Conservation (phyloP, 2,888 invertebrate species). For the Leucoma salicis region DNA sequence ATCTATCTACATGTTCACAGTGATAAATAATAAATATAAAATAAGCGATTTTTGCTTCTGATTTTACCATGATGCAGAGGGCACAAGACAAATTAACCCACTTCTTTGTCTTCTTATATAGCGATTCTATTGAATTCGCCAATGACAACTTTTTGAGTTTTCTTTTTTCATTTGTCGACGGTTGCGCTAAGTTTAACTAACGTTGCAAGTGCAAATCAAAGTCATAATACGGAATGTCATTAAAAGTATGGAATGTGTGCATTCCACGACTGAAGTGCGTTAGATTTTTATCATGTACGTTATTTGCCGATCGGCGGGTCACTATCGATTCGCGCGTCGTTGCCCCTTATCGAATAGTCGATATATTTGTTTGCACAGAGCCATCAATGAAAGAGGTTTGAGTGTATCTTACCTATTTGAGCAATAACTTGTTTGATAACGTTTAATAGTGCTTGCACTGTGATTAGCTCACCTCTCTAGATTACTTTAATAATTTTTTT, state of each 20-base stretch:
- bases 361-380: slow-evolving; percentile 71
- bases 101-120: no score
- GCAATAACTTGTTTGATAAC: slow-evolving; percentile 77
- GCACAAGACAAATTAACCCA: no score
- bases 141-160: no score
- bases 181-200: no score
- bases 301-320: slow-evolving; percentile 61
- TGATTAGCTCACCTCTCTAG: slow-evolving; percentile 64
- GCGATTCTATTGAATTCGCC: no score
- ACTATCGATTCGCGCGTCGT: slow-evolving; percentile 65
- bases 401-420: slow-evolving; percentile 77
- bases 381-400: slow-evolving; percentile 70
- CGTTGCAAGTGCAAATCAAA: no score
- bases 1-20: no score
- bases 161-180: no score
- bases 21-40: no score
- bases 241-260: slow-evolving; percentile 10
- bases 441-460: slow-evolving; percentile 64
- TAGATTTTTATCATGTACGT: slow-evolving; percentile 57
- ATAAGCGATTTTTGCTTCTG: no score
- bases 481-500: slow-evolving; percentile 55
- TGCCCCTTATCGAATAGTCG: slow-evolving; percentile 71
- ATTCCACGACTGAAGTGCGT: slow-evolving; percentile 41
- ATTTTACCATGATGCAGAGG: no score
- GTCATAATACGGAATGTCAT: slow-evolving; percentile 23